Evolutionary conservation across 2,888 invertebrate species (phyloP).

Genomic region (Drosophila austrosaltans): DNA sequence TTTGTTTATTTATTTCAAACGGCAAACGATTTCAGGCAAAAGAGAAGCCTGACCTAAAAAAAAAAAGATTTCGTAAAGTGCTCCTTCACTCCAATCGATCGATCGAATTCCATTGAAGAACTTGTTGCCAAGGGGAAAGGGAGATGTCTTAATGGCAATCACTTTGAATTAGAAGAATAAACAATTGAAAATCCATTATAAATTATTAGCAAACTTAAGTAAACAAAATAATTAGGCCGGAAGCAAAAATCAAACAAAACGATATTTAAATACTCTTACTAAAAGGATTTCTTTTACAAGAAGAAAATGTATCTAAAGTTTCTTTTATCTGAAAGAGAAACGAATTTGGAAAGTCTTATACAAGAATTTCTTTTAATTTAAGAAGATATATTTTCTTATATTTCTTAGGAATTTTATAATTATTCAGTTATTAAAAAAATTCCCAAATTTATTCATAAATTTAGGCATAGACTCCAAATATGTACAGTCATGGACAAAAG

Average conservation of each 20-base stretch:
- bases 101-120: slow-evolving; percentile 22
- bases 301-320: too few species aligned
- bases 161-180: neutral
- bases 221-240: neutral
- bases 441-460: too few species aligned
- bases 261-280: neutral
- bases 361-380: too few species aligned
- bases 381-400: too few species aligned
- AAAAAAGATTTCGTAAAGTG: slow-evolving; percentile 3
- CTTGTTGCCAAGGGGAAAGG: slow-evolving; percentile 7
- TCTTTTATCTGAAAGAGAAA: too few species aligned
- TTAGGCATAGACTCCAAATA: too few species aligned
- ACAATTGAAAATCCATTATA: slow-evolving; percentile 4
- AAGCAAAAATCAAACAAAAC: neutral
- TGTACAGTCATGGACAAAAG: too few species aligned
- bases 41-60: slow-evolving; percentile 67
- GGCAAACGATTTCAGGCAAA: slow-evolving; percentile 33
- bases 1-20: slow-evolving; percentile 38
- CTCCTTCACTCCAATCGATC: neutral
- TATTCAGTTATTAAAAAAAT: too few species aligned
- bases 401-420: too few species aligned
- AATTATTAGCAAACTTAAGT: slow-evolving; percentile 7
- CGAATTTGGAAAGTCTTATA: too few species aligned
- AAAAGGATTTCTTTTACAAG: neutral
- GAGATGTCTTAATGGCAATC: neutral